These are phyloP conservation scores for Ashinkailepas kermadecensis DNA, from an alignment of 2,888 invertebrate species.

Conservation along the genomic window DNA sequence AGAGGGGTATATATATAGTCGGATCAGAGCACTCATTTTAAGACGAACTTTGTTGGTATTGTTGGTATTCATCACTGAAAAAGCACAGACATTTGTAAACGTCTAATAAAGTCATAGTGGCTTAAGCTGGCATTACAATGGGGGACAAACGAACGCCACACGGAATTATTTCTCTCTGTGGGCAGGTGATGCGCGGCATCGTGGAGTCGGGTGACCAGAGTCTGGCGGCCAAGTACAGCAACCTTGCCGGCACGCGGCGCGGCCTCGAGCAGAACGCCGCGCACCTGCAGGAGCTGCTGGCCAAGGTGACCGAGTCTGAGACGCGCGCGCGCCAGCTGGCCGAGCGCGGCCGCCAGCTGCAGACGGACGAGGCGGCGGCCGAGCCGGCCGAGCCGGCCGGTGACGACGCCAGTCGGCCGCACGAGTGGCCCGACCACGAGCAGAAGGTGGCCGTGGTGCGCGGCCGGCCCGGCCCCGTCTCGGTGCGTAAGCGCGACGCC, in stretches of 20 bases:
- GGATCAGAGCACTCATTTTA: no score
- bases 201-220: background rate
- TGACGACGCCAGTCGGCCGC: no score
- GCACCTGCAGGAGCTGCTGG: conserved; percentile 15
- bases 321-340: conserved; percentile 1
- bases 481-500: background rate
- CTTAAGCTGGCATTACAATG: no score
- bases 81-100: no score
- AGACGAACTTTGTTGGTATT: no score
- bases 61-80: no score
- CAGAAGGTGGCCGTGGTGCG: conserved; percentile 20
- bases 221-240: background rate
- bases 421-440: conserved; percentile 10
- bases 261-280: conserved; percentile 11
- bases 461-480: background rate
- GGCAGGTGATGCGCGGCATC: conserved; percentile 13
- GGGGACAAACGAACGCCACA: no score
- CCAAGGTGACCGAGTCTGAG: background rate
- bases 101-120: no score
- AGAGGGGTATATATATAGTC: no score
- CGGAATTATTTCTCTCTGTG: no score
- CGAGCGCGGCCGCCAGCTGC: conserved; percentile 2
- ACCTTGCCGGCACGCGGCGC: conserved; percentile 14
- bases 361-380: background rate
- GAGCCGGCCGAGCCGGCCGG: background rate